Conservation (phyloP, 2,797 vertebrate species). For the Phalloptychus januarius region DNA sequence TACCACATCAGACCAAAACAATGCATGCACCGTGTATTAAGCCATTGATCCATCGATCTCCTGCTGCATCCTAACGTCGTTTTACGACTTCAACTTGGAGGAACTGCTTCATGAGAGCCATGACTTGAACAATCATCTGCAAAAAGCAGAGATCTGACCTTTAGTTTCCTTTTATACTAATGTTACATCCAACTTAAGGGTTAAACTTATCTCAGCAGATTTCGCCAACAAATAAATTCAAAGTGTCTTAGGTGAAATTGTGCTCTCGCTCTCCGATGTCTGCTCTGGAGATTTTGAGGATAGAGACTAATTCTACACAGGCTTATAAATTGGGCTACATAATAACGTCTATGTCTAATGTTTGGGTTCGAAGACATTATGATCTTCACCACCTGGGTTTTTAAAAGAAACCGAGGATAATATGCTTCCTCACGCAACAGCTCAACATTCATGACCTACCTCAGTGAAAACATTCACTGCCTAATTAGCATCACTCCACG, state of each 20-base stretch:
- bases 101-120: neutral
- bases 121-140: neutral
- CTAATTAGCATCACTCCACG: neutral
- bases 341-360: neutral
- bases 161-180: neutral
- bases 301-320: slow-evolving; percentile 11
- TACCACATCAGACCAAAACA: neutral
- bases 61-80: neutral
- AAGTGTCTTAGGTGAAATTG: neutral
- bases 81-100: neutral
- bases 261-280: neutral
- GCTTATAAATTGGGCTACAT: slow-evolving; percentile 15
- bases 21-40: neutral
- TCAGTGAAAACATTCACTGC: neutral
- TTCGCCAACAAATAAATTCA: neutral
- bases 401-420: neutral
- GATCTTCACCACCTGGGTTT: neutral
- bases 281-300: neutral
- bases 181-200: neutral
- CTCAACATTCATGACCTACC: neutral
- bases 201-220: neutral
- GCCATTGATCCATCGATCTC: neutral
- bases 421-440: neutral
- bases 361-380: neutral
- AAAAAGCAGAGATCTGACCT: neutral